Evolutionary conservation across 2,113 vertebrate species (phyloP).

Genomic region (Actinemys pallida): DNA sequence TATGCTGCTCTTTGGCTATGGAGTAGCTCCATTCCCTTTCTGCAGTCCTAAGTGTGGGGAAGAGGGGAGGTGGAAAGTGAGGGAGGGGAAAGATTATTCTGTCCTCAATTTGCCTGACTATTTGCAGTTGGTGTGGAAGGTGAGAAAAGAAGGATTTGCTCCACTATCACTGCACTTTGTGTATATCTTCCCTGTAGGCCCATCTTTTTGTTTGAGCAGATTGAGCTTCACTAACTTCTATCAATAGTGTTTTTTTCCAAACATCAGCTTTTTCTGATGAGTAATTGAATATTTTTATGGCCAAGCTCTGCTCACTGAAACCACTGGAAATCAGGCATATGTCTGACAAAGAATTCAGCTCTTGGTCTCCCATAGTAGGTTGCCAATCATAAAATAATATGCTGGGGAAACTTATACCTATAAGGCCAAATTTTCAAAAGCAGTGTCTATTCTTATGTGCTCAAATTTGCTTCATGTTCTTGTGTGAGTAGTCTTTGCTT

Average conservation of each 20-base stretch:
- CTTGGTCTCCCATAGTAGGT: rapidly evolving
- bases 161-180: neutral
- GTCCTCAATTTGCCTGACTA: neutral
- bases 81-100: neutral
- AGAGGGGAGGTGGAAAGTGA: neutral
- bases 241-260: neutral
- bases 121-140: neutral
- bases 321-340: neutral
- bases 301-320: neutral
- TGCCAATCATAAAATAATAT: neutral
- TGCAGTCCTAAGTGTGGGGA: no score
- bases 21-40: neutral
- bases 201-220: neutral
- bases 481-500: rapidly evolving
- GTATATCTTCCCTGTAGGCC: neutral
- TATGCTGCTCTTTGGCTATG: neutral
- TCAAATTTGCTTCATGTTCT: neutral
- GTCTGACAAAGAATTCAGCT: neutral
- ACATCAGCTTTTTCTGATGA: neutral
- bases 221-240: neutral
- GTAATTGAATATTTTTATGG: neutral
- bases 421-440: neutral
- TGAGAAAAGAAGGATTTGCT: neutral
- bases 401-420: neutral
- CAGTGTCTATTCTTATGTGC: neutral